These are phyloP conservation scores for Ceratitis capitata DNA, from an alignment of 1,140 invertebrate genomes.

Conservation along the genomic window DNA sequence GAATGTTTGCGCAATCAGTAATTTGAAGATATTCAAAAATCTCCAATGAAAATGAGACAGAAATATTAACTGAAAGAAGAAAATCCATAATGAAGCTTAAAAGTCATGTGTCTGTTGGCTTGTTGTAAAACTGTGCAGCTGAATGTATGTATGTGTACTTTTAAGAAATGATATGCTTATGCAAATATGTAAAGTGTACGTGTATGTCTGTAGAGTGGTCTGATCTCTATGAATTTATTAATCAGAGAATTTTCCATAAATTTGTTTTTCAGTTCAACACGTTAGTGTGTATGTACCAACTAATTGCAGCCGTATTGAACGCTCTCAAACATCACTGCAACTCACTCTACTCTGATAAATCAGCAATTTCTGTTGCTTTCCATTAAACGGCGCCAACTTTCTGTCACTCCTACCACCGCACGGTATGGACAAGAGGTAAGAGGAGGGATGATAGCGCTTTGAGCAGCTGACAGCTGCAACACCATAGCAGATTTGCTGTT, in stretches of 20 bases:
- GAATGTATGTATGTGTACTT: background rate
- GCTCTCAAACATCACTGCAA: constrained; percentile 1
- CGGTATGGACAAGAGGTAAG: background rate
- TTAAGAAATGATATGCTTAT: no score
- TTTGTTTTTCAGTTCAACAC: background rate
- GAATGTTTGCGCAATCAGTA: background rate
- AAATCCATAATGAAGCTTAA: background rate
- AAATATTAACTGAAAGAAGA: background rate
- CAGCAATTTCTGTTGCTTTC: constrained; percentile 12
- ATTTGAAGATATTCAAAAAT: background rate
- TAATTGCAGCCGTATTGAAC: background rate
- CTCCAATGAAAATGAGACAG: background rate
- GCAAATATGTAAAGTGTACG: background rate
- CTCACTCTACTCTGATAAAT: constrained; percentile 23
- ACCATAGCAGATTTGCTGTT: background rate
- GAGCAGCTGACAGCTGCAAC: constrained; percentile 1
- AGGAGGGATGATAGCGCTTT: background rate
- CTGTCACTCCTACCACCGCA: background rate
- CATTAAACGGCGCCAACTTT: background rate
- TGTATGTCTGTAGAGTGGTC: background rate
- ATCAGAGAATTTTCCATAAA: background rate
- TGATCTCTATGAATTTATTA: background rate
- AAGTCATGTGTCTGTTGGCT: background rate
- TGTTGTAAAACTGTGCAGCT: background rate
- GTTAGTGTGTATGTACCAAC: background rate